A percentile compares a stretch with the other conserved stretches of the same genome.
phyloP scores from a whole-genome alignment of 2,797 vertebrate species.

The Typhlichthys subterraneus region DNA sequence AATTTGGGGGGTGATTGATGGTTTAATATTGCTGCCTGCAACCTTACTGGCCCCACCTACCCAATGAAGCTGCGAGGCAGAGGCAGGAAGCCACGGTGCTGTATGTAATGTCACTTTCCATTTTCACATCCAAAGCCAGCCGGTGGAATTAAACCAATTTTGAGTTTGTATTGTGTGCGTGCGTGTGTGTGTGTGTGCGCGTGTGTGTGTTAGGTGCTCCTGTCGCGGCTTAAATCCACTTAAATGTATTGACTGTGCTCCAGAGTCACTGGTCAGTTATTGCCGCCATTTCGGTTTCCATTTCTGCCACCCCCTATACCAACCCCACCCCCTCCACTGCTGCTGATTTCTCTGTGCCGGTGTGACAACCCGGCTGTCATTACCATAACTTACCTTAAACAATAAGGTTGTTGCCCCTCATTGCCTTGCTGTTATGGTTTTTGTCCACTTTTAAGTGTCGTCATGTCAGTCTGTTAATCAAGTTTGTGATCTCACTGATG shows the following conservation, averaged over 20 bases:
- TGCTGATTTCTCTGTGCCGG: conserved; percentile 35
- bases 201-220: conserved; percentile 51
- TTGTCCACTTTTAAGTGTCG: neutral
- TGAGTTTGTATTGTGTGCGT: conserved; percentile 59
- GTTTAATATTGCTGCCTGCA: conserved; percentile 88
- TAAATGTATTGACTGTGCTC: conserved; percentile 75
- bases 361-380: conserved; percentile 31
- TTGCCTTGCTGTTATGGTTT: conserved; percentile 13
- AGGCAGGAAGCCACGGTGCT: conserved; percentile 69
- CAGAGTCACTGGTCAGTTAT: conserved; percentile 73
- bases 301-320: conserved; percentile 56
- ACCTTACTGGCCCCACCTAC: conserved; percentile 84
- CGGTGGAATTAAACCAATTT: conserved; percentile 76
- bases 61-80: conserved; percentile 82
- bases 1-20: conserved; percentile 87
- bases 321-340: conserved; percentile 41
- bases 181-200: conserved; percentile 30
- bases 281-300: conserved; percentile 64
- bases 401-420: conserved; percentile 20
- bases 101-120: conserved; percentile 77
- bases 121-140: conserved; percentile 74
- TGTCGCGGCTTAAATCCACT: conserved; percentile 65
- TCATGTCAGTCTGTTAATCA: conserved; percentile 3
- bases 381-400: conserved; percentile 34
- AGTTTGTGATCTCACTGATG: neutral